Evolutionary conservation across 2,797 vertebrate genomes (phyloP).

Genomic region (Stomatorhinus walkeri): DNA sequence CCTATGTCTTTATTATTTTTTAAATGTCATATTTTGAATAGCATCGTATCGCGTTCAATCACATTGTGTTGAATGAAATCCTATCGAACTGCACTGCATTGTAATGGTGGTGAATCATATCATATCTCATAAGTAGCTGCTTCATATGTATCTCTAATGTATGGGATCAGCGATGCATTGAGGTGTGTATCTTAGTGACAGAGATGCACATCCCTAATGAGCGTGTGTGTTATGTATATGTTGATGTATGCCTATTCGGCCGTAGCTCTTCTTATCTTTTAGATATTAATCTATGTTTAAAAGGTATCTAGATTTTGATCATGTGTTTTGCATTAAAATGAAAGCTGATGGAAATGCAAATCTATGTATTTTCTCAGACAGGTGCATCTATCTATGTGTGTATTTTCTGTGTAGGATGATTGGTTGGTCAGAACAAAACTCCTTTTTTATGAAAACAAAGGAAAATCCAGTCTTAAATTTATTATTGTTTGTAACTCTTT

Average conservation of each 20-base stretch:
- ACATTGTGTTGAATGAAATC: not conserved
- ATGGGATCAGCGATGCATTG: not conserved
- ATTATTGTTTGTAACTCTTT: not conserved
- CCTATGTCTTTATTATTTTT: not conserved
- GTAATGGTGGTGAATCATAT: not conserved
- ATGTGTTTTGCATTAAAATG: not conserved
- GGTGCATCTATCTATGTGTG: not conserved
- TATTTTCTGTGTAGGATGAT: not conserved
- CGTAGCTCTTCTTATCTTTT: not conserved
- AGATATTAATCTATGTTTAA: not conserved
- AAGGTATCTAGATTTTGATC: not conserved
- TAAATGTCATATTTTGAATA: not conserved
- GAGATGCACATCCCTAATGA: not conserved
- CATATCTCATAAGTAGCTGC: not conserved
- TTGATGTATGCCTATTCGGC: not conserved
- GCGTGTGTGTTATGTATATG: not conserved
- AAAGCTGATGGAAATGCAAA: not conserved
- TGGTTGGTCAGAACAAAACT: not conserved
- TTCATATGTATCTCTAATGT: not conserved
- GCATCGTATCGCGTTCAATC: not conserved
- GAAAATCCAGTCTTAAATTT: not conserved
- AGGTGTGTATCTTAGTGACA: not conserved
- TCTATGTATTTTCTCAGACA: not conserved
- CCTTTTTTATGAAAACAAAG: not conserved
- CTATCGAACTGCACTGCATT: not conserved